Base-by-base conservation (phyloP, 2,113 vertebrate species). In the Eudorcas thomsonii region DNA sequence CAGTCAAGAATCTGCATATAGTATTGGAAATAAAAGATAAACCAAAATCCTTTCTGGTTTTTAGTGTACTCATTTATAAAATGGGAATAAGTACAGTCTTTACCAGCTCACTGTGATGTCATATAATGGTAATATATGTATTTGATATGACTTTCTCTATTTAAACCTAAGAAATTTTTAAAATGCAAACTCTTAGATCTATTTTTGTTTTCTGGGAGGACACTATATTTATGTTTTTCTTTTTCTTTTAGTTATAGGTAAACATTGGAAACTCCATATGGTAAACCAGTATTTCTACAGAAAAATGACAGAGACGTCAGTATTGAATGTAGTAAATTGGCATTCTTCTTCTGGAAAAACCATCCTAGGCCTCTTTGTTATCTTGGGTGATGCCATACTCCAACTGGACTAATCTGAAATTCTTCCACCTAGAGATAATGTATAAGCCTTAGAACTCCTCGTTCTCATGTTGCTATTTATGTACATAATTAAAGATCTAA, bases 401-500 rank as follows among this genome's bases (percentile, higher is more conserved):
- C 84, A 96, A 97, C 96, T 57, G 97, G 97, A 98, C 90, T 97
- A 45, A 4, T 0, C 90, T 83, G 71, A 90, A 88, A 90, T 96
- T 81, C 90, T 97, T 97, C 96, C 97, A 97, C 90, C 77, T 98
- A 83, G 94, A 98, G 91, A 98, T 95, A 97, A 98, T 98, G 96
- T 98, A 88, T 88, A 98, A 98, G 89, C 90, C 97, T 98, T 98
- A 97, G 90, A 98, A 98, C 96, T 95, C 86, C 78, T 98, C 7
- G 1, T 67, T 98, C 97, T 98, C 95, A 97, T 95, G 95, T 98
- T 94, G 57, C 97, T 99, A 98, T 98, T 99, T 98, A 99, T 99
- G 97, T 97, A 98, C 94, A 98, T 97, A 98, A 99, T 99, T 98
- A 99, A 98, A 99, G 98, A 95, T 98, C 62, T 93, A 97, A 78